phyloP scores from a whole-genome alignment of 2,113 vertebrate species.

The Tautogolabrus adspersus region DNA sequence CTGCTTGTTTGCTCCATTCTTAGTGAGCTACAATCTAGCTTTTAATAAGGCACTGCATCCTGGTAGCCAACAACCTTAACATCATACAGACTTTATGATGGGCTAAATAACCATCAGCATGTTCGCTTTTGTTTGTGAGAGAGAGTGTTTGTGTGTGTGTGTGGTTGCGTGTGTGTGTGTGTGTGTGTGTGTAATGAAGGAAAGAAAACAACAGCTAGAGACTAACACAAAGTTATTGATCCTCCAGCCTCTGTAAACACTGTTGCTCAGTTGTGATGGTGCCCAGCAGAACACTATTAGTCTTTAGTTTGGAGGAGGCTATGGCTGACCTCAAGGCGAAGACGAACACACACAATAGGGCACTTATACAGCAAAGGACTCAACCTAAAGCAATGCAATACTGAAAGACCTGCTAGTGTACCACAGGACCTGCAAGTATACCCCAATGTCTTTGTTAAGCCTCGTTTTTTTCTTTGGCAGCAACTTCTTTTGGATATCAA shows the following conservation, averaged over 20 bases:
- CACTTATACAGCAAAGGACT: neutral
- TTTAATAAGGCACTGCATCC: conserved; percentile 23
- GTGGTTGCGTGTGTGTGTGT: neutral
- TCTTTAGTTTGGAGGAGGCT: conserved; percentile 44
- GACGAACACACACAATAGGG: neutral
- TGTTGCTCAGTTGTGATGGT: conserved; percentile 29
- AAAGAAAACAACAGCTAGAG: conserved; percentile 10
- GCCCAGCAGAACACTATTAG: conserved; percentile 40
- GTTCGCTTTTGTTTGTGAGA: neutral
- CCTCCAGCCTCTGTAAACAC: conserved; percentile 29
- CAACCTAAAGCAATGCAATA: neutral
- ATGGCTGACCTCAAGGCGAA: conserved; percentile 26
- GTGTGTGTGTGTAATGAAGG: neutral
- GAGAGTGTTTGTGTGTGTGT: neutral
- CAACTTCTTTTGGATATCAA: neutral
- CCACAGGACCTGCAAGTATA: no score
- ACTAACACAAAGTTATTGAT: conserved; percentile 49
- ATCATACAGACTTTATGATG: conserved; percentile 13
- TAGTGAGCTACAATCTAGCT: neutral
- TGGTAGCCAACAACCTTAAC: conserved; percentile 5
- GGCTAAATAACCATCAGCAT: conserved; percentile 17
- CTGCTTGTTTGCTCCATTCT: conserved; percentile 8
- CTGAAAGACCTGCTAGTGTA: neutral
- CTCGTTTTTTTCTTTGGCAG: neutral
- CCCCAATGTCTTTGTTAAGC: neutral